Conservation (phyloP, 2,797 vertebrate species). For the Orestias chungarensis region DNA sequence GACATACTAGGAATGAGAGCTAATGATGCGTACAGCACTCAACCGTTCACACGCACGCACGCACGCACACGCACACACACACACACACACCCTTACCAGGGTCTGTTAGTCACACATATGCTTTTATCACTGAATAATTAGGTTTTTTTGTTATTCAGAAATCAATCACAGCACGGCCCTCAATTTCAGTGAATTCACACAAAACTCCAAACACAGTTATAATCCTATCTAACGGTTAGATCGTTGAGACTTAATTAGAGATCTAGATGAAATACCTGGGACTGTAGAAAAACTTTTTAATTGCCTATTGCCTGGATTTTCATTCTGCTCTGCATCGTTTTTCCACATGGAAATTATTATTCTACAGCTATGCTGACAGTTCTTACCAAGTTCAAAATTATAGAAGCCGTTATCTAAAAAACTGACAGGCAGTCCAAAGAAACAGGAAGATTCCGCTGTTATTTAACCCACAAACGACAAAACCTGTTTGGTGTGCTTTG, state of each 20-base stretch:
- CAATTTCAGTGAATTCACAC: not conserved
- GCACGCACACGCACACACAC: not conserved
- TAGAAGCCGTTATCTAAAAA: not conserved
- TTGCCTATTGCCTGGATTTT: too few species aligned
- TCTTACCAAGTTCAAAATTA: not conserved
- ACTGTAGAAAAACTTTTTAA: too few species aligned
- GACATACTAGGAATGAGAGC: too few species aligned
- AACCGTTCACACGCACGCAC: conserved; percentile 7
- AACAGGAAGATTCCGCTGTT: not conserved
- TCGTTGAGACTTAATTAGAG: too few species aligned
- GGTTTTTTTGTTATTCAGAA: not conserved
- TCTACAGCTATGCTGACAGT: too few species aligned
- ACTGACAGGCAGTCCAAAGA: not conserved
- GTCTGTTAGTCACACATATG: conserved; percentile 3
- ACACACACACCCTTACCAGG: conserved; percentile 5
- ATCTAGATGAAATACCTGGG: too few species aligned
- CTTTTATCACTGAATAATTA: not conserved
- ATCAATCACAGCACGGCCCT: not conserved
- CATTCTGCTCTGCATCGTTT: too few species aligned
- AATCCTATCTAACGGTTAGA: not conserved
- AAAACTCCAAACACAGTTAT: not conserved
- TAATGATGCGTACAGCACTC: conserved; percentile 61
- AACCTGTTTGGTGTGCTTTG: not conserved
- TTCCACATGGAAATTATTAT: too few species aligned
- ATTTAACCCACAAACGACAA: not conserved